phyloP scores from a whole-genome alignment of 1,140 invertebrate genomes.

The Cecropterus lyciades region DNA sequence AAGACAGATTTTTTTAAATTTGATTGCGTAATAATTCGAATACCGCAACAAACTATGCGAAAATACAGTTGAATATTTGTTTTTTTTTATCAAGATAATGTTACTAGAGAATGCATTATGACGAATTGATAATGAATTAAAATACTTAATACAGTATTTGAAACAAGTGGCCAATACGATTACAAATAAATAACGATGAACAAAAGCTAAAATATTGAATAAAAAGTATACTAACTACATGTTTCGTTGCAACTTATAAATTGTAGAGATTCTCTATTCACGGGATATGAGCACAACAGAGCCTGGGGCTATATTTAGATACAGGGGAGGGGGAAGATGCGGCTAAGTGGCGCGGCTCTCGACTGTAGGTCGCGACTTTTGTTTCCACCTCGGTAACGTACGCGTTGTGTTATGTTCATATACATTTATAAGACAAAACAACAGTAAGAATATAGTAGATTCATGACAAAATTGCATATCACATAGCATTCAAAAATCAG shows the following conservation, averaged over 20 bases:
- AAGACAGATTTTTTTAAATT: too few relatives aligned
- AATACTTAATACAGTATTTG: background rate
- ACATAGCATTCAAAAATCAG: background rate
- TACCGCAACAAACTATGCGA: too few relatives aligned
- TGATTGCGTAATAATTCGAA: too few relatives aligned
- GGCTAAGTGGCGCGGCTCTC: conserved; percentile 18
- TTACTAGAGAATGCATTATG: too few relatives aligned
- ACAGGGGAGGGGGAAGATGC: conserved; percentile 8
- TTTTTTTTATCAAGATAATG: too few relatives aligned
- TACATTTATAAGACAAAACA: conserved; percentile 1
- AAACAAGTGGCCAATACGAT: background rate
- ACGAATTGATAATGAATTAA: too few relatives aligned
- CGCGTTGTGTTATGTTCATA: conserved; percentile 27
- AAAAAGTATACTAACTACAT: background rate
- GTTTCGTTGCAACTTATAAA: background rate
- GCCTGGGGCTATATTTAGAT: conserved; percentile 20
- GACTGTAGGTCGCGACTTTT: conserved; percentile 14
- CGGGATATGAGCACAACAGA: conserved; percentile 13
- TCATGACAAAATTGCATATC: background rate
- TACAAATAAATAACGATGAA: background rate
- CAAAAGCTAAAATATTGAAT: background rate
- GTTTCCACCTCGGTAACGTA: conserved; percentile 6
- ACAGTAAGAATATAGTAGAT: background rate
- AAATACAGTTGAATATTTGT: too few relatives aligned
- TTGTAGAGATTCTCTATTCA: conserved; percentile 13